Base-by-base conservation (phyloP, 2,113 vertebrate genomes). In the Ariopsis seemanni region DNA sequence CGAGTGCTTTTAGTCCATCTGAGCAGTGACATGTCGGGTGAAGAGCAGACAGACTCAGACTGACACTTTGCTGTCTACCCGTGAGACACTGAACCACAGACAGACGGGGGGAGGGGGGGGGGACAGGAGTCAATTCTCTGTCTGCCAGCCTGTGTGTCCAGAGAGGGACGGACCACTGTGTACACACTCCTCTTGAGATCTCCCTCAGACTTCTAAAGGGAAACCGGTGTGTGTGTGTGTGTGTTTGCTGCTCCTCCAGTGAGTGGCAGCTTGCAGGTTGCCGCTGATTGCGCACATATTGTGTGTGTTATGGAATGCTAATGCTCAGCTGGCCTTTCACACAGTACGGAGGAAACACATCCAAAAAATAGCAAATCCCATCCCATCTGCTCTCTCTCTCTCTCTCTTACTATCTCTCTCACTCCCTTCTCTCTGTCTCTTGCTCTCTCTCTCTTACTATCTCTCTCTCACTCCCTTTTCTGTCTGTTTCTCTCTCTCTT, bases 201-300 rank as follows among this genome's bases (percentile, higher is more conserved):
- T 52, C 8, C 9, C 25, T 67, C n/a, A 50, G 42, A n/a, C 63
- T 53, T 52, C n/a, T 27, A 67, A 12, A 18, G 30, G 60, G 17
- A 62, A 48, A 48, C 4, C 1, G 15, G 74, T 53, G 55, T 83
- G 82, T 48, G 34, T 50, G 62, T 79, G 42, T 60, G 30, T 27
- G 22, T 11, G 50, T 53, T 15, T 87, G 85, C 27, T 75, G 81
- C 60, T 83, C 63, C n/a, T 71, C 67, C 9, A 52, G 84, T 90
- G 86, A 90, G 72, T 86, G 86, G 89, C 89, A 90, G 86, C 34
- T 83, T 78, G 86, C 82, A 87, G 86, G 86, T 87, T 88, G 84
- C 84, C 71, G 80, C 83, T 88, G 89, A 88, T 90, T 83, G 84
- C 80, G 83, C 58, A 90, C 79, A 88, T 90, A 85, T 88, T 90